phyloP scores from a whole-genome alignment of 2,888 invertebrate genomes.

The Choristoneura rosaceana region DNA sequence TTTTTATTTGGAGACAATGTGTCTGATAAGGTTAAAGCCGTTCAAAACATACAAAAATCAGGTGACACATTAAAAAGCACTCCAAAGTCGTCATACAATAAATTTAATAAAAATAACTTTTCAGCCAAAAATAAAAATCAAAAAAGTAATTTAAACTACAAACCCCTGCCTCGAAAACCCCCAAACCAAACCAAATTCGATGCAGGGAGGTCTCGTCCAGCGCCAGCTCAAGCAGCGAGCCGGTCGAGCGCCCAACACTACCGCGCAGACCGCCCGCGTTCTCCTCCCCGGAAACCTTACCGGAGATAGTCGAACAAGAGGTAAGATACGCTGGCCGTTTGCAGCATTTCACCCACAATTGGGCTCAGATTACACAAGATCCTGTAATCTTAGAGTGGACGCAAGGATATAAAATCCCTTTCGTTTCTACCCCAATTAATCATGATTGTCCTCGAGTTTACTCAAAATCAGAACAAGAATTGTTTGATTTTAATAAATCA shows the following conservation, averaged over 20 bases:
- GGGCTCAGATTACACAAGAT: not conserved
- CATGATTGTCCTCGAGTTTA: not conserved
- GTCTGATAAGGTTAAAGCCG: not conserved
- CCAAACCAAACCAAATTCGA: not conserved
- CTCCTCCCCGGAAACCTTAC: not conserved
- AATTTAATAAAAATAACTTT: not conserved
- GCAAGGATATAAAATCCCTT: slow-evolving; percentile 40
- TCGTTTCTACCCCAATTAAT: not conserved
- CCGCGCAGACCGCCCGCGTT: not conserved
- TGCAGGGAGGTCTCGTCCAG: not conserved
- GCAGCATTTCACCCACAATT: not conserved
- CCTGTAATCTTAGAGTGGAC: not conserved
- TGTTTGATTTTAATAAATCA: not conserved
- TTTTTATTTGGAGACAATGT: slow-evolving; percentile 8
- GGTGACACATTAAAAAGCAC: not conserved
- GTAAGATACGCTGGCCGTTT: not conserved
- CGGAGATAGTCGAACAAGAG: not conserved
- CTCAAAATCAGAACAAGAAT: slow-evolving; percentile 14
- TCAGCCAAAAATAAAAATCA: slow-evolving; percentile 1
- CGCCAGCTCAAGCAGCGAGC: not conserved
- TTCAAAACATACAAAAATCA: slow-evolving; percentile 4
- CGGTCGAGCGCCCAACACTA: not conserved
- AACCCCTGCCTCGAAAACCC: slow-evolving; percentile 2
- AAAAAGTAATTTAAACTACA: slow-evolving; percentile 14
- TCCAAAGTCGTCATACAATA: not conserved